These are phyloP conservation scores for Chouioia cunea DNA, from an alignment of 2,888 invertebrate species.

Conservation along the genomic window DNA sequence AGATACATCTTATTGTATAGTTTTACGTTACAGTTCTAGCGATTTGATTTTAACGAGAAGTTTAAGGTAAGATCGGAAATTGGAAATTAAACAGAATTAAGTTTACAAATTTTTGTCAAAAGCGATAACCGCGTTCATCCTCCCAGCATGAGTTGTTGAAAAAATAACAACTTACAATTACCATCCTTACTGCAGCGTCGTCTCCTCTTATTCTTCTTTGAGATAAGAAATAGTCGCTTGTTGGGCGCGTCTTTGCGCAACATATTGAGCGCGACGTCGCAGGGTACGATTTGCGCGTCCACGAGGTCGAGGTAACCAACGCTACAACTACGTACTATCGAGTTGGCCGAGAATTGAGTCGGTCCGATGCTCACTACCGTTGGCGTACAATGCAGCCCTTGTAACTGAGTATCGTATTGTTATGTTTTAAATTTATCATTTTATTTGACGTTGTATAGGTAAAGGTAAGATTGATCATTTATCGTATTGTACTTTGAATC, in stretches of 20 bases:
- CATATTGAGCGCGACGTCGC: constrained; percentile 80
- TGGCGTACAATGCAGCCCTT: constrained; percentile 68
- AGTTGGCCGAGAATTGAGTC: constrained; percentile 72
- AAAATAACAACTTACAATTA: no score
- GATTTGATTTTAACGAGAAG: no score
- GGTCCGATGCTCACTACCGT: constrained; percentile 79
- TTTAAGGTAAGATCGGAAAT: no score
- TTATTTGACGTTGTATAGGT: background rate
- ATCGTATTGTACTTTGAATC: no score
- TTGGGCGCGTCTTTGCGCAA: constrained; percentile 80
- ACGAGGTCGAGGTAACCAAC: constrained; percentile 89
- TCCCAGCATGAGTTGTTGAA: no score
- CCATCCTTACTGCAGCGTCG: constrained; percentile 59
- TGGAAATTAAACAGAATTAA: no score
- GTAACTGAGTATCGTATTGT: constrained; percentile 34
- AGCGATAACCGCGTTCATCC: no score
- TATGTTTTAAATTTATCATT: no score
- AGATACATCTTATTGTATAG: no score
- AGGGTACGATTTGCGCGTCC: constrained; percentile 80
- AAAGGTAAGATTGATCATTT: no score
- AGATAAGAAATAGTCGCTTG: constrained; percentile 82
- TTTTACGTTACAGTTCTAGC: no score
- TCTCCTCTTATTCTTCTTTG: constrained; percentile 73
- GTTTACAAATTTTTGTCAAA: no score
- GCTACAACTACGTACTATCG: constrained; percentile 87